Base-by-base conservation (phyloP, 2,113 vertebrate genomes). In the human (Homo sapiens) region DNA sequence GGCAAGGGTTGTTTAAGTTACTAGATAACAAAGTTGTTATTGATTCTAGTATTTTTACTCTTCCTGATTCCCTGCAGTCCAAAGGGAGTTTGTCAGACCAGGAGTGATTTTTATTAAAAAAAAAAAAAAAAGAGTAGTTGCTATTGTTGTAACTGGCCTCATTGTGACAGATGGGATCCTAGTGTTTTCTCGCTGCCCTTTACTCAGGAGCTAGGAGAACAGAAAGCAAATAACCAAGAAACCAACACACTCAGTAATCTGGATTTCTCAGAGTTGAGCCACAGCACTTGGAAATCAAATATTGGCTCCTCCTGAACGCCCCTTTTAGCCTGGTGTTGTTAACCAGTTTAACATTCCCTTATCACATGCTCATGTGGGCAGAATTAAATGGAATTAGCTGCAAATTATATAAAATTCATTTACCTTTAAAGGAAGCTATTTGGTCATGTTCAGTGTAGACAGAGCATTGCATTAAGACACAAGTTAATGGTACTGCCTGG, bases 321-420 rank as follows among this genome's bases (percentile, higher is more conserved):
- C 94, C 97, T 96, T 97, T 94, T 97, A 80, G 3, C 78, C 2
- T 3, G 91, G 79, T 92, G 97, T 98, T 98, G 98, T 98, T 96
- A 98, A 98, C 98, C 97, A 3, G 66, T 93, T 92, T 98, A 97
- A 97, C 97, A 91, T 78, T 93, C 97, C 95, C 98, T 99, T 99
- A 99, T 98, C 98, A 32, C 98, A 97, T 98, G 99, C 95, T 98
- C 98, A 98, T 6, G 88, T 92, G 97, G 97, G 98, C 98, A 99
- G 98, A 99, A 99, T 98, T 97, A 98, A 98, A 97, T 97, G 98
- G 98, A 99, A 98, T 99, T 98, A 99, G 98, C 98, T 97, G 97
- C 98, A 98, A 99, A 99, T 98, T 98, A 98, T 98, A 98, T 32
- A 92, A 98, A 99, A 99, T 99, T 98, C 98, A 98, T 98, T 99